phyloP scores from a whole-genome alignment of 2,888 invertebrate species.

The Eilema griseolum region DNA sequence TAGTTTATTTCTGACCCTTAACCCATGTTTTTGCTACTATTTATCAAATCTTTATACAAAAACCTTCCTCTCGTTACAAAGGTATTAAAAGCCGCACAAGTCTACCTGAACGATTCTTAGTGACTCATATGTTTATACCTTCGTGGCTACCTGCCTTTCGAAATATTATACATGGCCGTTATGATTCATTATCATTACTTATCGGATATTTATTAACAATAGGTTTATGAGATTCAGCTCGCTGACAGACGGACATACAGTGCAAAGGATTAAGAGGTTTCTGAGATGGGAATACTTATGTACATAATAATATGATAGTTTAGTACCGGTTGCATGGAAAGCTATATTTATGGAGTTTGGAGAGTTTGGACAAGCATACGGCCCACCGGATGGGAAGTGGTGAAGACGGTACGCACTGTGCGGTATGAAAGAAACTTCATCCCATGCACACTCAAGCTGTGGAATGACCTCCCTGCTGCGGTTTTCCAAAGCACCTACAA shows the following conservation, averaged over 20 bases:
- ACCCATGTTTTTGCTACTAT: slow-evolving; percentile 1
- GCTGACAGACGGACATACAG: background rate
- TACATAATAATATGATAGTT: too few relatives aligned
- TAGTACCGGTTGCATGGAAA: too few relatives aligned
- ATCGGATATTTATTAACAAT: background rate
- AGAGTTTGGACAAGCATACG: too few relatives aligned
- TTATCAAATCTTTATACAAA: slow-evolving; percentile 1
- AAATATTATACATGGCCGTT: slow-evolving; percentile 5
- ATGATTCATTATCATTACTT: background rate
- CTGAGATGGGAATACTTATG: background rate
- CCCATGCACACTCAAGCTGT: too few relatives aligned
- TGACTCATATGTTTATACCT: slow-evolving; percentile 24
- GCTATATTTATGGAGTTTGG: too few relatives aligned
- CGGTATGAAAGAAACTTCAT: too few relatives aligned
- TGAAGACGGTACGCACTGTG: too few relatives aligned
- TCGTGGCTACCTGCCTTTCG: slow-evolving; percentile 26
- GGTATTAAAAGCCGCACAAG: background rate
- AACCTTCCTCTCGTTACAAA: background rate
- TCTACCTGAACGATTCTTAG: slow-evolving; percentile 23
- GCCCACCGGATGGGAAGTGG: too few relatives aligned
- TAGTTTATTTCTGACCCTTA: background rate
- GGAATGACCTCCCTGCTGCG: too few relatives aligned
- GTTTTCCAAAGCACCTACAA: too few relatives aligned
- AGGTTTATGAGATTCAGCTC: background rate
- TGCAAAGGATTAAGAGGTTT: background rate